phyloP scores from a whole-genome alignment of 53 echinoderm and acorn worm species.

The Paracentrotus lividus region DNA sequence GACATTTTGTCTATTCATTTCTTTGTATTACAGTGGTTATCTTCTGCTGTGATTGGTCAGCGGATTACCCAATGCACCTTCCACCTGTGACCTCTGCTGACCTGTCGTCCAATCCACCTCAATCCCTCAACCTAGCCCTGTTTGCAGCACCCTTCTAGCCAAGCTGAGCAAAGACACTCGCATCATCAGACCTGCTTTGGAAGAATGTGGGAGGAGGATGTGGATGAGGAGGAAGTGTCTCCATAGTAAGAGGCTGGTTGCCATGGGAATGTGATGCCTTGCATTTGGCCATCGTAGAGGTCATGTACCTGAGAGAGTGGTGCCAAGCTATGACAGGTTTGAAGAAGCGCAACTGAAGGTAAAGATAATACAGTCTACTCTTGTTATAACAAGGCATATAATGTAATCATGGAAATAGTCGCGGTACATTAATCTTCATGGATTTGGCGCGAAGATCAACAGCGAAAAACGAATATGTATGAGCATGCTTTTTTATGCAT shows the following conservation, averaged over 20 bases:
- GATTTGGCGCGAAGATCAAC: too few relatives aligned
- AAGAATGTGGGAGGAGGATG: background rate
- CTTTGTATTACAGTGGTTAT: constrained; percentile 56
- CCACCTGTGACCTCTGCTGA: constrained; percentile 30
- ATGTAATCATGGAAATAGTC: too few relatives aligned
- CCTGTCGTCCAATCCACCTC: background rate
- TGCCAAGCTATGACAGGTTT: constrained; percentile 34
- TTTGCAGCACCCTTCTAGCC: constrained; percentile 20
- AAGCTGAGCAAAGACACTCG: background rate
- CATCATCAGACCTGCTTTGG: background rate
- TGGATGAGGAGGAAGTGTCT: background rate
- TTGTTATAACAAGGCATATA: too few relatives aligned
- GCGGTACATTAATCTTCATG: too few relatives aligned
- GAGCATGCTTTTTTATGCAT: too few relatives aligned
- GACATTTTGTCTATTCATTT: too few relatives aligned
- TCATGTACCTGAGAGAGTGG: constrained; percentile 55
- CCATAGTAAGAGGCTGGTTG: constrained; percentile 23
- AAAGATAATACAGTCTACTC: too few relatives aligned
- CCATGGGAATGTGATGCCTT: constrained; percentile 59
- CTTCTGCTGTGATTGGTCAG: constrained; percentile 23
- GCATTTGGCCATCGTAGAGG: constrained; percentile 23
- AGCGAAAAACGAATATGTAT: too few relatives aligned
- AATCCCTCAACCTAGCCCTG: constrained; percentile 11
- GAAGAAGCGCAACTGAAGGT: background rate
- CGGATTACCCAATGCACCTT: constrained; percentile 19